These are phyloP conservation scores for Piaya cayana DNA, from an alignment of 2,113 vertebrate genomes.

Conservation along the genomic window DNA sequence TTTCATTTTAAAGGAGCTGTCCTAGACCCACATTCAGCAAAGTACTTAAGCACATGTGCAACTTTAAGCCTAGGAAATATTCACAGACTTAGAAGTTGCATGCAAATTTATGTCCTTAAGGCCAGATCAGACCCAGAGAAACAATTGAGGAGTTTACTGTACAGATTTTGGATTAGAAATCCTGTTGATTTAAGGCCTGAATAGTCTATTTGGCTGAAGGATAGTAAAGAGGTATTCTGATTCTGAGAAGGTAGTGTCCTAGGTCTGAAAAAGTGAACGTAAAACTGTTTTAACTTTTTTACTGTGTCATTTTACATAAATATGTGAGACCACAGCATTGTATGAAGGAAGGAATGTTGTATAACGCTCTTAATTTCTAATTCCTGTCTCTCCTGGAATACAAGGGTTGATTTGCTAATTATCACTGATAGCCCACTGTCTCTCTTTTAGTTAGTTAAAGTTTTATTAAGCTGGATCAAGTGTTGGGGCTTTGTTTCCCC, in stretches of 20 bases:
- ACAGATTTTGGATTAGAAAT: not conserved
- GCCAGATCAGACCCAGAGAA: constrained; percentile 12
- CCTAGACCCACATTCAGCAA: not conserved
- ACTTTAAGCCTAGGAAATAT: not conserved
- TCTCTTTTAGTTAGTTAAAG: not conserved
- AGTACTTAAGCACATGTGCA: constrained; percentile 52
- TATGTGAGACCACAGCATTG: not conserved
- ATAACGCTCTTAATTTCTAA: not conserved
- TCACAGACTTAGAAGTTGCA: constrained; percentile 8
- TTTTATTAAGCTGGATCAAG: not conserved
- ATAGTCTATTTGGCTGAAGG: constrained; percentile 2
- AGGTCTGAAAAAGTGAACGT: not conserved
- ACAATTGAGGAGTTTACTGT: not conserved
- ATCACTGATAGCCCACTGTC: not conserved
- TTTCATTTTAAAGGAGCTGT: constrained; percentile 5
- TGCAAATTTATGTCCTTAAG: constrained; percentile 52
- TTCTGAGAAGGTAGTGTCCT: not conserved
- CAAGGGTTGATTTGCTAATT: not conserved
- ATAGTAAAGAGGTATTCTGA: not conserved
- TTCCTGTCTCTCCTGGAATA: not conserved
- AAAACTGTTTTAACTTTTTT: not conserved
- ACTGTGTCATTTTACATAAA: not conserved
- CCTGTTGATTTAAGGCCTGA: constrained; percentile 36
- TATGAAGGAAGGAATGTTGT: not conserved
- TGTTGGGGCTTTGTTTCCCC: not conserved